Conservation (phyloP, 2,113 vertebrate species). For the Aegotheles bennettii region DNA sequence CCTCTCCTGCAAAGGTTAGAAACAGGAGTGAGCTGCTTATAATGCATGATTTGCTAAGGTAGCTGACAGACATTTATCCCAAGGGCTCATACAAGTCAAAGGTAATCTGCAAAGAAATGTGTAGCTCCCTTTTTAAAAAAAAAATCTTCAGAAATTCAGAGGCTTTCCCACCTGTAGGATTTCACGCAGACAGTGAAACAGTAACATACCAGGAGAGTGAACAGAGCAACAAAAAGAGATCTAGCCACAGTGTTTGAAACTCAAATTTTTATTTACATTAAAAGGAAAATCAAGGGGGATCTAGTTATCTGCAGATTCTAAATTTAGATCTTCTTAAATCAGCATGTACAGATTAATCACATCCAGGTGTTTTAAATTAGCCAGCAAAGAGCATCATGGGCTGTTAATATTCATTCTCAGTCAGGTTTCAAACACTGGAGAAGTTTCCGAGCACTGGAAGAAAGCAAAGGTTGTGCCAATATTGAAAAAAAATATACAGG, state of each 20-base stretch:
- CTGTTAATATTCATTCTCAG: conserved; percentile 17
- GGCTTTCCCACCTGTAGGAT: not conserved
- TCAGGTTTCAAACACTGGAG: not conserved
- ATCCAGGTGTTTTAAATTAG: not conserved
- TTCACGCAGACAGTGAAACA: not conserved
- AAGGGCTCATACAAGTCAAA: not conserved
- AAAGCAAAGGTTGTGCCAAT: not conserved
- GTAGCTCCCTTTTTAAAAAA: not conserved
- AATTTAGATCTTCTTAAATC: conserved; percentile 32
- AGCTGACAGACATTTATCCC: not conserved
- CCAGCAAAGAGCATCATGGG: not conserved
- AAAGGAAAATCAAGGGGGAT: not conserved
- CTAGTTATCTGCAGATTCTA: not conserved
- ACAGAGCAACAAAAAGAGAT: not conserved
- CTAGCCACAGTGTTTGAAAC: not conserved
- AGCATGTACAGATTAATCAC: not conserved
- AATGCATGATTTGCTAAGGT: not conserved
- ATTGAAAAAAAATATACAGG: not conserved
- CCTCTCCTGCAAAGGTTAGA: not conserved
- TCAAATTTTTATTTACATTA: not conserved
- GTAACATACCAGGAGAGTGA: not conserved
- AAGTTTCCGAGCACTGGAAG: not conserved
- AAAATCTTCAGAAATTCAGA: not conserved
- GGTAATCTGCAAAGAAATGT: not conserved
- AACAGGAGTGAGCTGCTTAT: not conserved